Base-by-base conservation (phyloP, 53 echinoderm and acorn worm genomes). In the Stichopus horrens region DNA sequence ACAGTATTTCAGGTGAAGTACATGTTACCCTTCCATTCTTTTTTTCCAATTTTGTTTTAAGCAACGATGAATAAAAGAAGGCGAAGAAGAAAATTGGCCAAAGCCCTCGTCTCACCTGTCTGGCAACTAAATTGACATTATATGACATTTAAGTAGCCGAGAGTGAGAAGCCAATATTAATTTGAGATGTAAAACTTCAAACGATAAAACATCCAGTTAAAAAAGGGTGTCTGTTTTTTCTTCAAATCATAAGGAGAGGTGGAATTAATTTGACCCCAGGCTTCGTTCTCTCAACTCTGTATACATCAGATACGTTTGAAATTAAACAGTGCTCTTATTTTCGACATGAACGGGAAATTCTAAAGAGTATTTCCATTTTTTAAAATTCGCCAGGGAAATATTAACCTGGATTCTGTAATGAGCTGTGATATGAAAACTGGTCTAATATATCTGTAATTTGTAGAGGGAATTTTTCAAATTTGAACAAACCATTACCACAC, bases 131-230 rank as follows among this genome's bases (percentile, higher is more conserved):
- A 81, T 58, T 81, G 81, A 81, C 81, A 81, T 81, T 81, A 57
- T 81, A 81, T 81, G 81, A 81, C 81, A 81, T 81, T 81, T 81
- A 7, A 57, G 21, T 58, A 81, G 81, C 81, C 81, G 81, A 56
- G 21, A 81, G 56, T 81, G 57, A 58, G 71, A 81, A 55, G 57
- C 16, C 18, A 81, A 81, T 81, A 81, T 81, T 81, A 81, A 81
- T 81, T 81, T 81, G 81, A 56, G 57, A 56, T 81, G 81, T 56
- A 81, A 56, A 81, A 58, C 58, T 58, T 81, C 81, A 81, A 81
- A 58, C 58, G 21, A 9, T 81, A 56, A 81, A 58, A 21, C 57
- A 81, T 56, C 0, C 56, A 58, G 21, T 81, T 81, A 71, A 71
- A 71, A 68, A 71, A 71, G n/a, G 4, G 14, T 71, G 14, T 71